Percentiles rank a stretch among this genome's conserved stretches.
Evolutionary conservation across 2,797 vertebrate genomes (phyloP).

Genomic region (Dryobates pubescens): DNA sequence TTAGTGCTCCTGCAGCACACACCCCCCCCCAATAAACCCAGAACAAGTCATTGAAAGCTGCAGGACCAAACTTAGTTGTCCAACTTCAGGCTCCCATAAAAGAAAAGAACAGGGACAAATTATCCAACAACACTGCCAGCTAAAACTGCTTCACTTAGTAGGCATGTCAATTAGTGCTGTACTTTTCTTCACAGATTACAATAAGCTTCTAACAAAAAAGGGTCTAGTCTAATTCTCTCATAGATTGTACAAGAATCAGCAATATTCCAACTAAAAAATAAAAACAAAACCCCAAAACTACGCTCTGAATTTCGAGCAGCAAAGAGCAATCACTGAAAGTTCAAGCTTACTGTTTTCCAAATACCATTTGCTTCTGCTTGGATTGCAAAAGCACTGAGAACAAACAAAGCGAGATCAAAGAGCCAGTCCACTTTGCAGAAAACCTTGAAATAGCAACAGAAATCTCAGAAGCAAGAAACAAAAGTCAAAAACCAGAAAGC

Average conservation of each 20-base stretch:
- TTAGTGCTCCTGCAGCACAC: not conserved
- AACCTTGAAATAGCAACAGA: conserved; percentile 23
- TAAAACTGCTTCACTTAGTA: not conserved
- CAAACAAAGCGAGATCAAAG: conserved; percentile 52
- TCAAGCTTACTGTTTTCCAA: conserved; percentile 27
- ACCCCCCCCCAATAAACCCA: not conserved
- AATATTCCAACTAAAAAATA: not conserved
- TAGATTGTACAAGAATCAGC: not conserved
- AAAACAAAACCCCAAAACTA: not conserved
- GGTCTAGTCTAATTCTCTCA: not conserved
- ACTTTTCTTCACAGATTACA: not conserved
- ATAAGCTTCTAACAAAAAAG: no score
- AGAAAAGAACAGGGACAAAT: not conserved
- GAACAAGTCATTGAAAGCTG: not conserved
- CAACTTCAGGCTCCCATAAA: not conserved
- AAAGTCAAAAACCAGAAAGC: not conserved
- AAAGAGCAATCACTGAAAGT: not conserved
- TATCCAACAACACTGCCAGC: not conserved
- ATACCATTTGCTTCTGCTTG: conserved; percentile 42
- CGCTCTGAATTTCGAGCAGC: not conserved
- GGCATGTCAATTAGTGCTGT: not conserved
- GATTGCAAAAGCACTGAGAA: conserved; percentile 3
- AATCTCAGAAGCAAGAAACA: not conserved
- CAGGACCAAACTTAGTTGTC: not conserved
- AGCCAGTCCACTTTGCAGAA: not conserved